phyloP scores from a whole-genome alignment of 2,888 invertebrate genomes.

The Bedellia somnulentella region DNA sequence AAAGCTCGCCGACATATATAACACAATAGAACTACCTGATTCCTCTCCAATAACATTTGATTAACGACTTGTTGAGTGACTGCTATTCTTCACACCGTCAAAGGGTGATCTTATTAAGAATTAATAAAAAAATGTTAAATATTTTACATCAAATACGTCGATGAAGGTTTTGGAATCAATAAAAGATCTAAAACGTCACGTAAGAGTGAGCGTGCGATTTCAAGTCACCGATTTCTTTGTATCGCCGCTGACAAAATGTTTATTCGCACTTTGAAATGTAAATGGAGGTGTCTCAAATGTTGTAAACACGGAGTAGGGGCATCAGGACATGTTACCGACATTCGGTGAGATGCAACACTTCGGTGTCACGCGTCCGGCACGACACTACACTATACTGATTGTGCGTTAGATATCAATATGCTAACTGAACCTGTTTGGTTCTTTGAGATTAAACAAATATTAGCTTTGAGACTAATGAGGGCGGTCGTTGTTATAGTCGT shows the following conservation, averaged over 20 bases:
- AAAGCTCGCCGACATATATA: slow-evolving; percentile 38
- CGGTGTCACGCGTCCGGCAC: too few relatives aligned
- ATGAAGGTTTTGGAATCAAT: background rate
- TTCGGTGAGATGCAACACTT: slow-evolving; percentile 19
- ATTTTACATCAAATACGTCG: slow-evolving; percentile 24
- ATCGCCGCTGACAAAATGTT: too few relatives aligned
- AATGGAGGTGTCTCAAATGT: background rate
- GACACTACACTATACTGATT: slow-evolving; percentile 29
- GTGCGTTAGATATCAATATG: slow-evolving; percentile 28
- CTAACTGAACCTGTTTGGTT: slow-evolving; percentile 10
- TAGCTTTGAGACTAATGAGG: too few relatives aligned
- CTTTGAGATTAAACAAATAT: too few relatives aligned
- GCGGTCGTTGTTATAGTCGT: too few relatives aligned
- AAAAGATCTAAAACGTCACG: too few relatives aligned
- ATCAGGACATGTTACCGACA: background rate
- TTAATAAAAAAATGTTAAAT: slow-evolving; percentile 49
- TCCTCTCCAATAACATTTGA: slow-evolving; percentile 49
- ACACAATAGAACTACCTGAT: slow-evolving; percentile 56
- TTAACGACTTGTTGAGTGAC: slow-evolving; percentile 59
- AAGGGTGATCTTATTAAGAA: slow-evolving; percentile 52
- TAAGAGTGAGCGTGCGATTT: too few relatives aligned
- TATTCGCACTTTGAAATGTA: background rate
- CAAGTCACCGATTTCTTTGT: too few relatives aligned
- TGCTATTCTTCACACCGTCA: slow-evolving; percentile 48
- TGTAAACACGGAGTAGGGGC: too few relatives aligned